Percentiles rank a stretch among this genome's conserved stretches.
phyloP scores from a whole-genome alignment of 2,113 vertebrate species.

The Pholis gunnellus region DNA sequence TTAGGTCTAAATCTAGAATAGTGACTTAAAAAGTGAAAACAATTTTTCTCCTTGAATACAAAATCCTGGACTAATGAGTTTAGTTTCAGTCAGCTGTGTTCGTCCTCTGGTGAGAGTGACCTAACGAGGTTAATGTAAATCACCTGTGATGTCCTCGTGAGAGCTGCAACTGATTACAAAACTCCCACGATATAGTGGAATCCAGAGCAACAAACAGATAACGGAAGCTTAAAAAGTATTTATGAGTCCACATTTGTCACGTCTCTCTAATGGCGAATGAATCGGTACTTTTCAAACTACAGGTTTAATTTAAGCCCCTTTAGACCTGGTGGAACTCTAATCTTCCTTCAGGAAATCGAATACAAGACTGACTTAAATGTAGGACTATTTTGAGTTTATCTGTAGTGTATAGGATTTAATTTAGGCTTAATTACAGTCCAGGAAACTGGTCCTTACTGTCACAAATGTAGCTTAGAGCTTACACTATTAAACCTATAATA shows the following conservation, averaged over 20 bases:
- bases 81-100: conserved; percentile 1
- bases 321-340: background rate
- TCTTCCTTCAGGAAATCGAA: background rate
- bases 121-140: background rate
- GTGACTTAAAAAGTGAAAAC: background rate
- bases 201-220: background rate
- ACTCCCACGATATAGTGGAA: background rate
- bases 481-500: background rate
- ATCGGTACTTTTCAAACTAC: background rate
- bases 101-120: background rate
- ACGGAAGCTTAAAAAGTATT: background rate
- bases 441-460: conserved; percentile 13
- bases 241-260: background rate
- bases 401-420: background rate
- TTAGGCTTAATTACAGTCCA: background rate
- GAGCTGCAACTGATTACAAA: background rate
- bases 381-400: background rate
- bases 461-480: conserved; percentile 49
- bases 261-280: background rate
- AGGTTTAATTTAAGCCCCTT: background rate
- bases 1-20: background rate
- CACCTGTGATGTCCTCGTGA: background rate
- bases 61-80: background rate
- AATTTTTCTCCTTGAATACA: background rate
- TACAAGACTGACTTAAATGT: background rate